Conservation (phyloP, 2,113 vertebrate species). For the Nyctereutes procyonoides region DNA sequence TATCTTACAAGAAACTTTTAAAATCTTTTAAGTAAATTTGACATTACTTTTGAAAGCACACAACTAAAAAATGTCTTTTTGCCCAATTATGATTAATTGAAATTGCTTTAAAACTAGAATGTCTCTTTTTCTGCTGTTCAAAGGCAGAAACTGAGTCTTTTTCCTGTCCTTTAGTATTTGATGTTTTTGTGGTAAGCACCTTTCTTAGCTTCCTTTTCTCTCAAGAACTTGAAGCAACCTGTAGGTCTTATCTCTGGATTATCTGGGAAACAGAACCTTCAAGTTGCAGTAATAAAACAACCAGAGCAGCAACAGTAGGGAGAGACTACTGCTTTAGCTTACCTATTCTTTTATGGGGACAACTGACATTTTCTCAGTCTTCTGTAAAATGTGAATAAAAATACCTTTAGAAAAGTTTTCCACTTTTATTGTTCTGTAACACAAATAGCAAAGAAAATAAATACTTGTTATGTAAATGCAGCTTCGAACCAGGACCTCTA, state of each 20-base stretch:
- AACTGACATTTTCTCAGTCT: conserved; percentile 36
- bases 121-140: not conserved
- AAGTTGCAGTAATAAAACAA: not conserved
- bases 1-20: conserved; percentile 60
- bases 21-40: conserved; percentile 58
- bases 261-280: not conserved
- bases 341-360: not conserved
- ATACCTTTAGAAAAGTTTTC: conserved; percentile 59
- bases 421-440: conserved; percentile 55
- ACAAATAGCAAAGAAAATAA: conserved; percentile 49
- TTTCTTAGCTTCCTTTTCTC: conserved; percentile 6
- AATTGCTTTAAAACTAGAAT: conserved; percentile 49
- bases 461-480: not conserved
- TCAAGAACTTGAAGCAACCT: conserved; percentile 23
- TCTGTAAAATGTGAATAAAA: conserved; percentile 68
- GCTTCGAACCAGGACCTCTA: not conserved
- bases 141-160: not conserved
- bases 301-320: not conserved
- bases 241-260: not conserved
- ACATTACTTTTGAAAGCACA: conserved; percentile 63
- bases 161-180: not conserved
- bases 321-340: not conserved
- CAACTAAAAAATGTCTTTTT: conserved; percentile 29
- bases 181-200: not conserved
- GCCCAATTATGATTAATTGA: conserved; percentile 19